Evolutionary conservation across 2,797 vertebrate species (phyloP).

Genomic region (Bovichtus variegatus): DNA sequence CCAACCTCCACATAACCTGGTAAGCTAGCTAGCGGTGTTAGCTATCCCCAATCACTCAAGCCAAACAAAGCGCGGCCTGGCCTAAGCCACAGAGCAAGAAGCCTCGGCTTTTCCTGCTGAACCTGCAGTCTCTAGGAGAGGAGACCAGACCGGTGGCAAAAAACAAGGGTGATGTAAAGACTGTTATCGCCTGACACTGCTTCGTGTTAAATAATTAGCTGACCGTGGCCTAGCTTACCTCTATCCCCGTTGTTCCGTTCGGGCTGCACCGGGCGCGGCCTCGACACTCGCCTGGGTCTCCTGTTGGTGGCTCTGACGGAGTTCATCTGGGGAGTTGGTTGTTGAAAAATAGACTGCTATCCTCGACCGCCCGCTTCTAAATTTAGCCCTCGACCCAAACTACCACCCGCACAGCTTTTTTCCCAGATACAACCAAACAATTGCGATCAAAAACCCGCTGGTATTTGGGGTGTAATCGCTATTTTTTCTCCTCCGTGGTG

Average conservation of each 20-base stretch:
- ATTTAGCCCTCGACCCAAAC: constrained; percentile 81
- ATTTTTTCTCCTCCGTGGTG: constrained; percentile 78
- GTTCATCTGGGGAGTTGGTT: constrained; percentile 95
- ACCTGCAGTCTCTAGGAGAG: background rate
- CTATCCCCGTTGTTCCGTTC: constrained; percentile 98
- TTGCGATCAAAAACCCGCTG: constrained; percentile 70
- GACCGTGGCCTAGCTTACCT: constrained; percentile 86
- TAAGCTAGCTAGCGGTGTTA: constrained; percentile 68
- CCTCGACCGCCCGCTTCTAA: constrained; percentile 77
- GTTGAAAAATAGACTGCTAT: constrained; percentile 87
- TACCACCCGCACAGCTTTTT: constrained; percentile 70
- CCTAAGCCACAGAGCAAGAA: constrained; percentile 81
- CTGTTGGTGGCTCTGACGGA: constrained; percentile 99
- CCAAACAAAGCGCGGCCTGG: constrained; percentile 99
- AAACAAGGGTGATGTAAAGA: background rate
- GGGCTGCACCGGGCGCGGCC: constrained; percentile 99
- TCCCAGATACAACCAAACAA: constrained; percentile 77
- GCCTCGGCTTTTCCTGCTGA: constrained; percentile 89
- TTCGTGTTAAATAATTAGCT: constrained; percentile 11
- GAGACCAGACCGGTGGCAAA: background rate
- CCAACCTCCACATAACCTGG: constrained; percentile 67
- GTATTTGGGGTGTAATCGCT: constrained; percentile 77
- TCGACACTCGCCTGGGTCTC: constrained; percentile 99
- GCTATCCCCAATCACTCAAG: constrained; percentile 86
- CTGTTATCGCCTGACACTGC: constrained; percentile 21